Base-by-base conservation (phyloP, 1,140 invertebrate species). In the Drosophila pectinifera region DNA sequence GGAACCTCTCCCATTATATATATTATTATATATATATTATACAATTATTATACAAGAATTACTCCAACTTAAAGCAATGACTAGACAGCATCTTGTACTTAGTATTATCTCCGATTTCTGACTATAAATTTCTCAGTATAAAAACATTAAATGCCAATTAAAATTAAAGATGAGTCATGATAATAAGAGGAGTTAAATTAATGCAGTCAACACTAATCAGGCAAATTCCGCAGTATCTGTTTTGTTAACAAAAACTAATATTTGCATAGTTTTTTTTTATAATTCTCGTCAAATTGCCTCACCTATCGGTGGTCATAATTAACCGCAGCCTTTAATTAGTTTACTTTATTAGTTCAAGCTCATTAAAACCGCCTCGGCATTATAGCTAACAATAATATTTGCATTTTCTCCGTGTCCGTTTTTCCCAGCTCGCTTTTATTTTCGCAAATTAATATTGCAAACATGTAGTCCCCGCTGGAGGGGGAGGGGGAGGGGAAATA, bases 381-480 rank as follows among this genome's bases (percentile, higher is more conserved):
- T 42, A 78, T 74, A 58, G 42, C 41, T 67, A 58, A 55, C 58
- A 38, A 64, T 65, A 80, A 80, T 81, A 72, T 77, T 72, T 67
- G 62, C 43, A 73, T 36, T 77, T 64, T 26, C 26, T 34, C 13
- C 26, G 24, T 53, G 28, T 10, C 24, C 38, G 45, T 34, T 72
- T 65, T 67, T 69, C 3, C 20, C 18, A 14, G 4, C 4, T n/a
- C 13, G 16, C n/a, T n/a, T 31, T 39, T 72, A 67, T 77, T 65
- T 77, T 53, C 18, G 11, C 51, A 73, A 81, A 81, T 81, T 81
- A 81, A 73, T 81, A 48, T 65, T 41, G 56, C 65, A 77, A 81
- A 81, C 65, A 80, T 58, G 61, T 36, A 34, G 38, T n/a, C n/a
- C n/a, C 20, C 11, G 18, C 54, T 24, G 45, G 0, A 16, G 3